phyloP scores from a whole-genome alignment of 1,140 invertebrate genomes.

The Cotesia vestalis region DNA sequence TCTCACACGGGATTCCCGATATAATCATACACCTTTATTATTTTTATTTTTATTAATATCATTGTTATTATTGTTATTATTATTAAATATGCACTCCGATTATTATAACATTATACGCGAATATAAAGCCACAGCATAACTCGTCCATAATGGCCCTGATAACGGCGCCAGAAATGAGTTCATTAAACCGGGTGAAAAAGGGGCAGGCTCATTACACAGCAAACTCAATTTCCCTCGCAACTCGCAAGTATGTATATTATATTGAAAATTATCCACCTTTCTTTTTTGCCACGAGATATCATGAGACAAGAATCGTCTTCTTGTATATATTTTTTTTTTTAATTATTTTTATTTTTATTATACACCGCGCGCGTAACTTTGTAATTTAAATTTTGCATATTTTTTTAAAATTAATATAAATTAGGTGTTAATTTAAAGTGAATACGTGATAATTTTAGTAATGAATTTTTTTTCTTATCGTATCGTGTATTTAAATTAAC shows the following conservation, averaged over 20 bases:
- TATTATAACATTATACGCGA: neutral
- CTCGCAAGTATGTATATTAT: conserved; percentile 15
- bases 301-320: no score
- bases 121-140: conserved; percentile 8
- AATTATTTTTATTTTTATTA: no score
- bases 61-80: conserved; percentile 12
- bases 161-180: conserved; percentile 30
- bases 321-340: no score
- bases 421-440: no score
- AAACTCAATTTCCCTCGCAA: conserved; percentile 23
- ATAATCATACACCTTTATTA: conserved; percentile 24
- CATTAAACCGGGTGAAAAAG: conserved; percentile 16
- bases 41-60: no score
- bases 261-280: conserved; percentile 28
- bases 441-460: no score
- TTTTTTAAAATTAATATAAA: no score
- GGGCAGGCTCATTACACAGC: conserved; percentile 7
- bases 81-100: conserved; percentile 23
- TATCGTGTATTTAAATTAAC: no score
- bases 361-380: no score
- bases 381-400: no score
- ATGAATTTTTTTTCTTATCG: no score
- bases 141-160: conserved; percentile 23
- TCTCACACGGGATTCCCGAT: neutral
- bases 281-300: neutral